Conservation (phyloP, 1,140 invertebrate species). For the Coenobita brevimanus region DNA sequence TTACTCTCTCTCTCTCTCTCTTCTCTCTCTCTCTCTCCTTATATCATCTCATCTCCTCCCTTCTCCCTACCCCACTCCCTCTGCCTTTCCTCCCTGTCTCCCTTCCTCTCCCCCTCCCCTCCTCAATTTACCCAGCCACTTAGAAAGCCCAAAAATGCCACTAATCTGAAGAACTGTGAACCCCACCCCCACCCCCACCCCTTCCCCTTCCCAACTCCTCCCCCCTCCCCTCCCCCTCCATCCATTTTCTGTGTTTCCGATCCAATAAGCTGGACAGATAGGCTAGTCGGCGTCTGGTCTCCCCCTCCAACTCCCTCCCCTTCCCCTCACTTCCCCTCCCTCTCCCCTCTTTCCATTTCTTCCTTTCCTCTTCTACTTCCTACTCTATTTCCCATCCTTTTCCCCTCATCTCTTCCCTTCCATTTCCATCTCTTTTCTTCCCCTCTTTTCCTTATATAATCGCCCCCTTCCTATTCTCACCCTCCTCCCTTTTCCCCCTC, state of each 20-base stretch:
- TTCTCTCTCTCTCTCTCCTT: neutral
- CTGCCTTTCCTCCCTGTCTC: neutral
- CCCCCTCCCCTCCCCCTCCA: neutral
- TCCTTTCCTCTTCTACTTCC: too few relatives aligned
- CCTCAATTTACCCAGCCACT: neutral
- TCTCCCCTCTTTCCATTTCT: too few relatives aligned
- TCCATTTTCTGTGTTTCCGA: conserved; percentile 63
- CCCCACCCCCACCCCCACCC: neutral
- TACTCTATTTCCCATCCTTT: too few relatives aligned
- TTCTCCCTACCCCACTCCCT: too few relatives aligned
- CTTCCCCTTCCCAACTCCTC: neutral
- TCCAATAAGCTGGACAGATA: conserved; percentile 59
- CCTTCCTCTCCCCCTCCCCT: neutral
- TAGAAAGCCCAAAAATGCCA: neutral
- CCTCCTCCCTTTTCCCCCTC: too few relatives aligned
- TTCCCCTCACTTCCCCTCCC: too few relatives aligned
- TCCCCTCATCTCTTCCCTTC: too few relatives aligned
- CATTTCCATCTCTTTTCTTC: too few relatives aligned
- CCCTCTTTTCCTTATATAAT: too few relatives aligned
- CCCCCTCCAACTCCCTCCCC: too few relatives aligned
- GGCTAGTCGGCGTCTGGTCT: conserved; percentile 57
- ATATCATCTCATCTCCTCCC: neutral
- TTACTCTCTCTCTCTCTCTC: neutral
- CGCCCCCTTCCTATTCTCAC: too few relatives aligned
- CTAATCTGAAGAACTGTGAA: neutral